Conservation (phyloP, 2,113 vertebrate species). For the Aptenodytes patagonicus region DNA sequence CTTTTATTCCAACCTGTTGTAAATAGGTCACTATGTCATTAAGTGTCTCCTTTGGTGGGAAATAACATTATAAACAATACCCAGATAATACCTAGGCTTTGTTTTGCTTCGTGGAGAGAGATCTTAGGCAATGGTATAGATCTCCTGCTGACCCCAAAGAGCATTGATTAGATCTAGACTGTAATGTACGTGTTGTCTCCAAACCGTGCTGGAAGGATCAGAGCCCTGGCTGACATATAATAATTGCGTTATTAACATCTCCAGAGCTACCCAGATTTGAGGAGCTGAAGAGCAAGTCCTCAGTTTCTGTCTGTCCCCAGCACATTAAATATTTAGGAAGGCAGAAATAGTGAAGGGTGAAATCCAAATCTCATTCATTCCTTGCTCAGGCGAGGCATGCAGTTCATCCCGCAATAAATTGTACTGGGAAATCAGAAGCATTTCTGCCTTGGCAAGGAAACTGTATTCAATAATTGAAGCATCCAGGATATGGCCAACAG, state of each 20-base stretch:
- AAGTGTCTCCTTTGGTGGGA: background rate
- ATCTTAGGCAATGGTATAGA: background rate
- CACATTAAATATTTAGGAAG: background rate
- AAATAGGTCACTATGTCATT: background rate
- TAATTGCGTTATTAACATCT: background rate
- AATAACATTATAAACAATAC: background rate
- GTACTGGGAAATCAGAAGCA: background rate
- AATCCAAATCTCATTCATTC: background rate
- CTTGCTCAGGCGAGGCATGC: background rate
- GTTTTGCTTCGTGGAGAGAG: background rate
- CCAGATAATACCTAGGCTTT: background rate
- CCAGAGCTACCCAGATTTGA: background rate
- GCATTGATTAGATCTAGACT: background rate
- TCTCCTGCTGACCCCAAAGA: background rate
- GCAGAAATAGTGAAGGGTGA: conserved; percentile 2
- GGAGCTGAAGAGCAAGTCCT: background rate
- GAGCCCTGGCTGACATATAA: background rate
- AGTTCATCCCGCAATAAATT: background rate
- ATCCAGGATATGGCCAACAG: background rate
- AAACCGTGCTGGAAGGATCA: background rate
- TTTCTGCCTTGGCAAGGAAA: conserved; percentile 3
- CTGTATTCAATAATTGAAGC: conserved; percentile 39
- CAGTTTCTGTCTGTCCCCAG: background rate
- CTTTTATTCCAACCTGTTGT: background rate
- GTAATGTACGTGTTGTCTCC: background rate